Conservation (phyloP, 2,888 invertebrate species). For the Ditula angustiorana region DNA sequence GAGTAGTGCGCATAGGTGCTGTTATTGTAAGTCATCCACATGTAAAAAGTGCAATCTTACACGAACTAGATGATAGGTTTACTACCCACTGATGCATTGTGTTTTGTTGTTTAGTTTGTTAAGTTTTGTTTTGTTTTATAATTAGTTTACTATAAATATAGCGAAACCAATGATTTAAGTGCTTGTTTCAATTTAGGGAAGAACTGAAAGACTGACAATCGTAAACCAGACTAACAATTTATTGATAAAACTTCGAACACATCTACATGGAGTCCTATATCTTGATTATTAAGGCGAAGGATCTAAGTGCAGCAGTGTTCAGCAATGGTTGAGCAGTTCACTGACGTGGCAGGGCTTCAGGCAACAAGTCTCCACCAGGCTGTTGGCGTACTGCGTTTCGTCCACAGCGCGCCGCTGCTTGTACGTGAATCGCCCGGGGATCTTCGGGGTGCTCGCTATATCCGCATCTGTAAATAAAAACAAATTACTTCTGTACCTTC, state of each 20-base stretch:
- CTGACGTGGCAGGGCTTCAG: conserved; percentile 43
- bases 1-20: conserved; percentile 47
- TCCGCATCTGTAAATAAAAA: conserved; percentile 1
- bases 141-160: conserved; percentile 49
- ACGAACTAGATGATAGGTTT: conserved; percentile 26
- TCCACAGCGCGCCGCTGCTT: conserved; percentile 11
- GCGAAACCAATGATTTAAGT: conserved; percentile 75
- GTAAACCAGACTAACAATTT: not conserved
- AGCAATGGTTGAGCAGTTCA: conserved; percentile 48
- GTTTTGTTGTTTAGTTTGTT: conserved; percentile 67
- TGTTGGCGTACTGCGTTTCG: not conserved
- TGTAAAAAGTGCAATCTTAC: not conserved
- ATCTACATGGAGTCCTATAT: not conserved
- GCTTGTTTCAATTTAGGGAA: conserved; percentile 38
- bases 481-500: not conserved
- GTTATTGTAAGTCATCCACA: conserved; percentile 32
- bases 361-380: conserved; percentile 46
- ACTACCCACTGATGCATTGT: conserved; percentile 67
- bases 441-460: not conserved
- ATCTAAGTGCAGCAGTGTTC: conserved; percentile 28
- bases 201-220: not conserved
- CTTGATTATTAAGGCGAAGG: not conserved
- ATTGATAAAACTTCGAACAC: not conserved
- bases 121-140: conserved; percentile 46
- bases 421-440: conserved; percentile 21